A percentile compares a stretch with the other conserved stretches of the same genome.
Evolutionary conservation across 2,797 vertebrate species (phyloP).

Genomic region (Thripadectes ignobilis): DNA sequence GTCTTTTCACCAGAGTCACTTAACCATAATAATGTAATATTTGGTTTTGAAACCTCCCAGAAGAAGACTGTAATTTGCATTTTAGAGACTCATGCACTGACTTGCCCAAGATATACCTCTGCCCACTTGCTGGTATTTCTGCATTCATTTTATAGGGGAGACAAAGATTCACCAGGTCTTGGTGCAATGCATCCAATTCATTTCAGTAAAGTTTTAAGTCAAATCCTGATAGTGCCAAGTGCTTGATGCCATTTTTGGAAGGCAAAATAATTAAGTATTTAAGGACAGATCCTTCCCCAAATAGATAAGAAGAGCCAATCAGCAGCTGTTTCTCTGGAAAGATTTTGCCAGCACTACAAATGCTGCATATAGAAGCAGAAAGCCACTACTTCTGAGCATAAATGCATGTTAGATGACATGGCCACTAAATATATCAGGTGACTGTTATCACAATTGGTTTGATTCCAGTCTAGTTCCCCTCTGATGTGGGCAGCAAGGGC

Average conservation of each 20-base stretch:
- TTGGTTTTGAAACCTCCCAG: neutral
- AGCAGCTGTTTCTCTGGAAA: conserved; percentile 65
- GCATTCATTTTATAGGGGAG: neutral
- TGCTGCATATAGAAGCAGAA: conserved; percentile 35
- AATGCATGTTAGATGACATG: conserved; percentile 54
- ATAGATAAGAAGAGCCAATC: conserved; percentile 38
- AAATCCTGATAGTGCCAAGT: neutral
- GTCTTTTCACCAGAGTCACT: neutral
- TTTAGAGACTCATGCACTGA: neutral
- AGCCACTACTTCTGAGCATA: conserved; percentile 57
- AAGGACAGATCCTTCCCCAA: conserved; percentile 26
- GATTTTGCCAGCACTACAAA: conserved; percentile 41
- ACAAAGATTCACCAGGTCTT: neutral
- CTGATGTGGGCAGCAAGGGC: neutral
- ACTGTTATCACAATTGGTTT: conserved; percentile 67
- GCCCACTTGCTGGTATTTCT: neutral
- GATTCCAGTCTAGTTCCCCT: conserved; percentile 60
- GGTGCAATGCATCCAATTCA: neutral
- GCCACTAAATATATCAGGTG: conserved; percentile 76
- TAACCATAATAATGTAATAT: neutral
- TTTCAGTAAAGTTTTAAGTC: neutral
- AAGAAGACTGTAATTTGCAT: neutral
- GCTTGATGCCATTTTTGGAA: conserved; percentile 32
- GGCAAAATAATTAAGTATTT: conserved; percentile 43
- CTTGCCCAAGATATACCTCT: neutral